Evolutionary conservation across 2,888 invertebrate genomes (phyloP), one percentile per base, ranked within the genome.

Genomic region (Apoderus coryli): DNA sequence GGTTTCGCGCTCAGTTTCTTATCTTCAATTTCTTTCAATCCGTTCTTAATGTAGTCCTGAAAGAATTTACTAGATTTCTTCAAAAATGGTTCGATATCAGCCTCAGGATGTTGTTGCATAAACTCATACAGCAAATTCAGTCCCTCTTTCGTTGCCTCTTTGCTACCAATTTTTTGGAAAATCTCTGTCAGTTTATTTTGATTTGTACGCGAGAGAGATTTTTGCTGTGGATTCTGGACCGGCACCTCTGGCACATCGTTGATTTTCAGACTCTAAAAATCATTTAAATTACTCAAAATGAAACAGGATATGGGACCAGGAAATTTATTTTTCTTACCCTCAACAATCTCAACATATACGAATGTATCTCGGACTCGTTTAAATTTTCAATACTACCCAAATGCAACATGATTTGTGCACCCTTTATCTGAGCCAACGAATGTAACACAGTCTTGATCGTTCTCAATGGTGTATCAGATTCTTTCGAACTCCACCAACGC

Each of bases 371-470:
- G 0, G 90, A 82, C 45, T 81, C 79, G 43, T 75, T 77, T 35
- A 76, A 72, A 42, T 78, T 74, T 1, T 76, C 75, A 56, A 82
- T 77, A 52, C 72, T 76, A 12, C 74, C 72, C 30, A 84, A 64
- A 54, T 89, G 79, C 46, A 72, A 72, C 43, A 85, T 69, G 43
- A 89, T 79, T 30, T 76, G 71, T 32, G 74, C 72, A 3, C 90
- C 90, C 54, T 86, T 84, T 43, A 81, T 73, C 60, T 86, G 85
- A 33, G 85, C 84, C 65, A 90, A 74, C 31, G 86, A 79, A 57
- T 93, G 90, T 31, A 95, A 69, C 41, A 95, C 71, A 0, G 95
- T 95, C 62, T 93, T 93, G 27, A 95, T 76, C 9, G 95, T 95
- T 49, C 82, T 68, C 45, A 82, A 61, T 2, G 89, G 92, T n/a